phyloP scores from a whole-genome alignment of 2,113 vertebrate genomes.

The Antennarius striatus region DNA sequence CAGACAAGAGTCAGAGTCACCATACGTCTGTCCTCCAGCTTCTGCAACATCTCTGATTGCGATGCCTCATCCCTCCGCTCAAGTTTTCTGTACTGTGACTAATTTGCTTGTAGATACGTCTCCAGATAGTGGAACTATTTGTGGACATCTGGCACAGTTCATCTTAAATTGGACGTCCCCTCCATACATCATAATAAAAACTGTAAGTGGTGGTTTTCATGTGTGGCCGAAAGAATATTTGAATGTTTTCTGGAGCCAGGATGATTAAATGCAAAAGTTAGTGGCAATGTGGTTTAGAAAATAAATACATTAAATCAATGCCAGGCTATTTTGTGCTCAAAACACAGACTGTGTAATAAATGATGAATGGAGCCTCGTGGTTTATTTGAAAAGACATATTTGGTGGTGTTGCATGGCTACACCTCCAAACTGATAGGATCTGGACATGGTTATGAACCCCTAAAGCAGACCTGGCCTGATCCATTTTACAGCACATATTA shows the following conservation, averaged over 20 bases:
- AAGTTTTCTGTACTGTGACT: neutral
- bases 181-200: conserved; percentile 9
- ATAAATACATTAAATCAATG: conserved; percentile 7
- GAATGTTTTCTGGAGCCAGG: neutral
- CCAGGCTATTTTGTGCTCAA: no score
- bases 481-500: no score
- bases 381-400: no score
- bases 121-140: neutral
- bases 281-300: conserved; percentile 5
- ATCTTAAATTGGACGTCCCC: neutral
- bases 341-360: no score
- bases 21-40: neutral
- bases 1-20: no score
- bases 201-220: neutral
- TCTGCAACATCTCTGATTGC: conserved; percentile 5
- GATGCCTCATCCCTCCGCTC: conserved; percentile 6
- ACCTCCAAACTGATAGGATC: no score
- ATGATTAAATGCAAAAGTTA: neutral
- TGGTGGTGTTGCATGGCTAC: no score
- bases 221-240: conserved; percentile 4
- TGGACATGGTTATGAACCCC: no score
- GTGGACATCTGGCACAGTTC: conserved; percentile 25
- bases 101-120: neutral
- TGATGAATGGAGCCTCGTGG: no score
- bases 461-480: no score